Conservation (phyloP, 1,140 invertebrate genomes). For the Acromyrmex charruanus region DNA sequence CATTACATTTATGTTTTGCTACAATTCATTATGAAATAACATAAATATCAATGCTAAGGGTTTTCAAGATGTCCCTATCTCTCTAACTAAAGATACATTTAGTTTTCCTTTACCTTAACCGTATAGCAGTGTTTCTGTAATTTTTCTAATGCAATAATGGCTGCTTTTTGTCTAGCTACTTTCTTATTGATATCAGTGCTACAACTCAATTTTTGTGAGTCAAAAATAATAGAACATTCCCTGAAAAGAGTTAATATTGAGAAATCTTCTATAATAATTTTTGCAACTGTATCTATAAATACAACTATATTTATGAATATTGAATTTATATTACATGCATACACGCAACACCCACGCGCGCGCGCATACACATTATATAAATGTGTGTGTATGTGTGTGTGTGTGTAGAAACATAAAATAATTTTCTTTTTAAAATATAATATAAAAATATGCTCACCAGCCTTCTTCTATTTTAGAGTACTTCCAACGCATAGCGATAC, state of each 20-base stretch:
- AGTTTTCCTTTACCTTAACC: conserved; percentile 84
- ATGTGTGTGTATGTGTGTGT: neutral
- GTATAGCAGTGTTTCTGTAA: conserved; percentile 86
- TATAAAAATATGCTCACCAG: conserved; percentile 55
- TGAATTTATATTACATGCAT: neutral
- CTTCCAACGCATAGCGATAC: conserved; percentile 78
- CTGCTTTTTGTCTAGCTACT: conserved; percentile 84
- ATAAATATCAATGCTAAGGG: no score
- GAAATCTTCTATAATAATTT: conserved; percentile 16
- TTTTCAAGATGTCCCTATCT: neutral
- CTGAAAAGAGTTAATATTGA: conserved; percentile 63
- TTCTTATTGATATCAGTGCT: conserved; percentile 80
- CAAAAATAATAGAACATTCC: conserved; percentile 79
- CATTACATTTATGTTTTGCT: neutral
- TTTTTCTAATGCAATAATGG: conserved; percentile 80
- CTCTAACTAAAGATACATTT: conserved; percentile 8
- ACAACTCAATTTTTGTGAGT: conserved; percentile 78
- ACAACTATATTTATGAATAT: conserved; percentile 6
- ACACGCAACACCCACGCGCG: no score
- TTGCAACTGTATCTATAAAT: neutral
- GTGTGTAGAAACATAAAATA: neutral
- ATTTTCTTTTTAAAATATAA: neutral
- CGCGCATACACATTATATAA: no score
- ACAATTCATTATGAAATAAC: no score
- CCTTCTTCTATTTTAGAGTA: conserved; percentile 48